Percentiles rank a stretch among this genome's conserved stretches.
phyloP scores from a whole-genome alignment of 2,113 vertebrate genomes.

The Saccopteryx leptura region DNA sequence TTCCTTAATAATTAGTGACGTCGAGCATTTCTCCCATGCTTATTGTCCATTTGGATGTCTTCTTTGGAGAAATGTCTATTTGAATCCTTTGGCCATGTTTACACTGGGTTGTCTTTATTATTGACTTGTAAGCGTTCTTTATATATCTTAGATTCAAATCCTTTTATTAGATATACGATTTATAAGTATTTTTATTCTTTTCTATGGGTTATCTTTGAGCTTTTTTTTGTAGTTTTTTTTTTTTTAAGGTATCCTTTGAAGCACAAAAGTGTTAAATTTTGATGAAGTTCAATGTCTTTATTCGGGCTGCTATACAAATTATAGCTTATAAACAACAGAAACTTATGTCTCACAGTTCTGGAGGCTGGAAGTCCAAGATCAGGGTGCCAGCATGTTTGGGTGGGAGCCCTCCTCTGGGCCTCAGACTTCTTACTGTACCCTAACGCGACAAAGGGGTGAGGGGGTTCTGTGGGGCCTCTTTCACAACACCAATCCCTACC shows the following conservation, averaged over 20 bases:
- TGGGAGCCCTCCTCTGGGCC: not conserved
- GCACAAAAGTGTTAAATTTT: not conserved
- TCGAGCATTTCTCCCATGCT: not conserved
- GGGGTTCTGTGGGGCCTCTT: not conserved
- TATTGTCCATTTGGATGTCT: not conserved
- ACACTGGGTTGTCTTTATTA: not conserved
- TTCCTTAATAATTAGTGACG: not conserved
- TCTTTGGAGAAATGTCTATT: not conserved
- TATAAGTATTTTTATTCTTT: not conserved
- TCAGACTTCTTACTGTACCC: not conserved
- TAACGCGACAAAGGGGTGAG: not conserved
- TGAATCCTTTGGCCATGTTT: not conserved
- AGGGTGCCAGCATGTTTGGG: not conserved
- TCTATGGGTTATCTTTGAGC: not conserved
- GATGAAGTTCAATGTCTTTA: not conserved
- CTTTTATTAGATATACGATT: not conserved
- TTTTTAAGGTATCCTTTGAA: not conserved
- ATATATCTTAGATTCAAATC: not conserved
- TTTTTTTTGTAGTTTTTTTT: not conserved
- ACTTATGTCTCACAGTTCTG: not conserved
- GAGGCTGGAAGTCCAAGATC: not conserved
- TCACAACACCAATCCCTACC: not conserved
- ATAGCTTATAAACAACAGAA: not conserved
- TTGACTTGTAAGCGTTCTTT: not conserved
- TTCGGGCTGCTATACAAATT: not conserved